These are phyloP conservation scores for Idaea biselata DNA, from an alignment of 2,888 invertebrate species.

Conservation along the genomic window DNA sequence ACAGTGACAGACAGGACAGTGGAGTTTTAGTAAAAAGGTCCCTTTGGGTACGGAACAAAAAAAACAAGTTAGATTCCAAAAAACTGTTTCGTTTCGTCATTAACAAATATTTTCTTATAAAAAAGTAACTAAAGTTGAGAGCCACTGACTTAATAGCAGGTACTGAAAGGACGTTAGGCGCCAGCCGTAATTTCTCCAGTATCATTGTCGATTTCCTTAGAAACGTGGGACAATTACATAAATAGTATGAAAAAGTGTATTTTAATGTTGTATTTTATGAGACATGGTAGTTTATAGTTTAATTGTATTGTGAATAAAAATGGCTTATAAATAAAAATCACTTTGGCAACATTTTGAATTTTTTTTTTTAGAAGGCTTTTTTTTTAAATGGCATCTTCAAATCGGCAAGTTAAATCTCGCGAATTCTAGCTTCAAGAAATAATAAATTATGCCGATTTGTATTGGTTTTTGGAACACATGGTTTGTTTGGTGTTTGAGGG, in stretches of 20 bases:
- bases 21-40: too few relatives aligned
- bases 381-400: too few relatives aligned
- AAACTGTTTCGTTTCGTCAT: not conserved
- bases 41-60: too few relatives aligned
- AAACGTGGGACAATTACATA: constrained; percentile 6
- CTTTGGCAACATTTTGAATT: not conserved
- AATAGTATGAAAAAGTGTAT: constrained; percentile 15
- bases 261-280: not conserved
- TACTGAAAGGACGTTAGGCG: constrained; percentile 52
- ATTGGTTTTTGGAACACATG: too few relatives aligned
- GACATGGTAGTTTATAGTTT: not conserved
- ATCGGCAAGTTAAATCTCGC: too few relatives aligned
- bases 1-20: too few relatives aligned
- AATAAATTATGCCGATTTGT: too few relatives aligned
- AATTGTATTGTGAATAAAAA: not conserved
- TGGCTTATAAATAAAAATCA: not conserved
- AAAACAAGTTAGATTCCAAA: too few relatives aligned
- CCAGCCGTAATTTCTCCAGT: constrained; percentile 53
- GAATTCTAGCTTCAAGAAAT: too few relatives aligned
- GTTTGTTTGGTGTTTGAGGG: too few relatives aligned
- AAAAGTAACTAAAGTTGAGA: constrained; percentile 37
- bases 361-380: not conserved
- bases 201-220: constrained; percentile 44
- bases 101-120: not conserved
- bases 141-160: constrained; percentile 41